Evolutionary conservation across 1,140 invertebrate species (phyloP), one percentile per base, ranked within the genome.

Genomic region (Drosophila pruinosa): DNA sequence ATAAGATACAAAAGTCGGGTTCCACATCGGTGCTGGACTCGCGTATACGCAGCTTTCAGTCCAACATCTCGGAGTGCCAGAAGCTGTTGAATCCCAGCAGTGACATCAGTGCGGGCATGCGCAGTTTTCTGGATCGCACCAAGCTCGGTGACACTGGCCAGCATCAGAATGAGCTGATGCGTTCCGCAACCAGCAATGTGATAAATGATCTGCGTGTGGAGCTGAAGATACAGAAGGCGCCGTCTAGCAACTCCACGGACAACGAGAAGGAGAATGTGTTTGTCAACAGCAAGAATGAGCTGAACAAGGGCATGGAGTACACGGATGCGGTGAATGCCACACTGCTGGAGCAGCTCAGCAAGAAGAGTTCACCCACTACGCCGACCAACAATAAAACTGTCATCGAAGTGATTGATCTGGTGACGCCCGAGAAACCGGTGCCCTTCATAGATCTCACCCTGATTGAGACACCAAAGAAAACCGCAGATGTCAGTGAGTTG

Each of bases 51-150:
- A 96, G 94, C 43, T 95, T 97, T 69, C 94, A 96, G 31, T 96
- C 95, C 21, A 95, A 95, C 57, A 97, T 98, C 62, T 97, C 96
- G 0, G 96, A 97, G 86, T 95, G 96, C 75, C 97, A 98, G 83
- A 97, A 97, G 81, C 91, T 97, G 61, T 86, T 98, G 28, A 95
- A 97, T 91, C 96, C 96, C 0, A 95, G 96, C 0, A 93, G 95
- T 0, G 94, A 95, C 65, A 95, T 95, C 4, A 95, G 94, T 89
- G 93, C 95, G 1, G 94, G 94, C 14, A 96, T 96, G 95, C 94
- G 95, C 77, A 94, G 94, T 1, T 95, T 96, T 78, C 89, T 95
- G 7, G 89, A 91, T 43, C 75, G 82, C 15, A 91, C 89, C 14
- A 91, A 89, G 38, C 21, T 90, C 34, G 83, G 82, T 4, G 89